These are phyloP conservation scores for Mylabris phalerata DNA, from an alignment of 1,140 invertebrate species.

Conservation along the genomic window DNA sequence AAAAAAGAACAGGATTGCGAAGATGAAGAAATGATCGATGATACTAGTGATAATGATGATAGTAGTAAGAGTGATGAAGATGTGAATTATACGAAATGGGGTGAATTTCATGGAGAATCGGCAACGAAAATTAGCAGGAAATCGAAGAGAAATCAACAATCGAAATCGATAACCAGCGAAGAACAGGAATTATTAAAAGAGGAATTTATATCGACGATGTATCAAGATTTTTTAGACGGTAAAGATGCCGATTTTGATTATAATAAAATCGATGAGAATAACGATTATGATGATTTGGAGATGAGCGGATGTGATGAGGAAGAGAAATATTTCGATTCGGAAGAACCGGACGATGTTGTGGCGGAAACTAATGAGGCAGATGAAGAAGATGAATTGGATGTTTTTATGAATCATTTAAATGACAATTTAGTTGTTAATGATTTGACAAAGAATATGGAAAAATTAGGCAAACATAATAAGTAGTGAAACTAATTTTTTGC, in stretches of 20 bases:
- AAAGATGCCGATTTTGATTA: constrained; percentile 82
- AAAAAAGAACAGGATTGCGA: constrained; percentile 57
- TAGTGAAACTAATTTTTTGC: too few species aligned
- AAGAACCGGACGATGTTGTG: constrained; percentile 55
- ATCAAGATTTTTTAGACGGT: constrained; percentile 77
- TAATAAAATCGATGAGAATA: constrained; percentile 65
- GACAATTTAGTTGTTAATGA: constrained; percentile 41
- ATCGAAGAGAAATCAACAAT: constrained; percentile 3
- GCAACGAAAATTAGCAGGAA: constrained; percentile 21
- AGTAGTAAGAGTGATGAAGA: constrained; percentile 24
- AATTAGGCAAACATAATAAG: constrained; percentile 3
- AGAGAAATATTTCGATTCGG: constrained; percentile 83
- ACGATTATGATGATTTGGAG: constrained; percentile 70
- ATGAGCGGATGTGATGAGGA: constrained; percentile 68
- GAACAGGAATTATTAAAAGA: constrained; percentile 62
- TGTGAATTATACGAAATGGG: constrained; percentile 40
- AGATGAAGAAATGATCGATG: constrained; percentile 46
- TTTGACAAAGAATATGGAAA: constrained; percentile 32
- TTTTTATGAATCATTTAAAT: constrained; percentile 62
- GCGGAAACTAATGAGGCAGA: constrained; percentile 37
- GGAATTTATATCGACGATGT: constrained; percentile 85
- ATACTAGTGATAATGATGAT: constrained; percentile 40
- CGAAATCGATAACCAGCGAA: constrained; percentile 43
- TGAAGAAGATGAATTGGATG: constrained; percentile 63
- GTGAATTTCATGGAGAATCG: constrained; percentile 46